phyloP scores from a whole-genome alignment of 2,888 invertebrate species.

The Drosophila siamana region DNA sequence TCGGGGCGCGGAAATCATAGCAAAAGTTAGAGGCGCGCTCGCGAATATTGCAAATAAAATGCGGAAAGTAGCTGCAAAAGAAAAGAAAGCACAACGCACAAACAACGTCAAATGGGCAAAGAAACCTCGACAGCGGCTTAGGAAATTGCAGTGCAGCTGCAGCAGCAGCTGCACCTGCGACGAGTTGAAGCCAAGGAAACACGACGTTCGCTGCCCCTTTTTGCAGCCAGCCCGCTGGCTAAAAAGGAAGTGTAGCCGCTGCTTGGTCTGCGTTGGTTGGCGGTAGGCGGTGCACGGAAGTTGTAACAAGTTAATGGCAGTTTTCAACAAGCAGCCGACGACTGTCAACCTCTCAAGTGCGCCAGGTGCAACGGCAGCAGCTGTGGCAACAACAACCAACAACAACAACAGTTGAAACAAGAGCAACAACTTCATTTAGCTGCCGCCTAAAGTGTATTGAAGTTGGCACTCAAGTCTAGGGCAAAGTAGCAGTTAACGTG shows the following conservation, averaged over 20 bases:
- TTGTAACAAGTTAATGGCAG: constrained; percentile 82
- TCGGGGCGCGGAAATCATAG: constrained; percentile 53
- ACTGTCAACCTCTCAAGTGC: constrained; percentile 60
- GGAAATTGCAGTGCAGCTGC: constrained; percentile 24
- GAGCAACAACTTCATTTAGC: constrained; percentile 59
- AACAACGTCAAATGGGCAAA: background rate
- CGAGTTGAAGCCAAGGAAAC: constrained; percentile 23
- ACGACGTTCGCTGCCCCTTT: background rate
- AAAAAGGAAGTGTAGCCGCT: constrained; percentile 55
- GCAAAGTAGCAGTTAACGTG: constrained; percentile 77
- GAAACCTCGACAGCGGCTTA: constrained; percentile 52
- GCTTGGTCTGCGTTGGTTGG: constrained; percentile 19
- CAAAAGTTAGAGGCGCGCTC: constrained; percentile 67
- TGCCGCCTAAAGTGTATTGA: constrained; percentile 66
- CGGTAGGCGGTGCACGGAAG: constrained; percentile 64
- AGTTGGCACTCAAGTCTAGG: constrained; percentile 76
- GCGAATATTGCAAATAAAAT: constrained; percentile 67
- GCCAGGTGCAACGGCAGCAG: constrained; percentile 34
- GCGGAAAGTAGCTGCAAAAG: constrained; percentile 28
- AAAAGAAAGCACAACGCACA: constrained; percentile 19
- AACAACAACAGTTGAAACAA: too few relatives aligned
- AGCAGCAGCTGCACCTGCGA: constrained; percentile 32
- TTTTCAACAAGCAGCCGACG: constrained; percentile 69
- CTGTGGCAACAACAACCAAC: constrained; percentile 33
- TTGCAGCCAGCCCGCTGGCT: too few relatives aligned